Conservation (phyloP, 2,888 invertebrate genomes). For the Neoitamus cyanurus region DNA sequence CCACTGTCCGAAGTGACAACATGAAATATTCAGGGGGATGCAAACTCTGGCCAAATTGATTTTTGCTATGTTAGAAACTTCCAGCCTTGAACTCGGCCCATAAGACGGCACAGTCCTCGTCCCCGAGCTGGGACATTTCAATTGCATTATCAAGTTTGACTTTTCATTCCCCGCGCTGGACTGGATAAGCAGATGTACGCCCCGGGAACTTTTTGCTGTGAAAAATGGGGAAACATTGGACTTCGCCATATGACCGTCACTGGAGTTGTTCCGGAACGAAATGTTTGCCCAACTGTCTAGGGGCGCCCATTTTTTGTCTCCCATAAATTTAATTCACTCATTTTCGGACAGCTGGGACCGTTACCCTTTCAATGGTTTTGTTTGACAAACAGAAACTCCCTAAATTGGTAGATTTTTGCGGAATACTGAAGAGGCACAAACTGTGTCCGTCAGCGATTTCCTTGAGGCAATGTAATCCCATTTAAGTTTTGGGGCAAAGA, state of each 20-base stretch:
- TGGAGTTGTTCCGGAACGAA: neutral
- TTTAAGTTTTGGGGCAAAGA: neutral
- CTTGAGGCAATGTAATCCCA: neutral
- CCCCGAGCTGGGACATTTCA: constrained; percentile 6
- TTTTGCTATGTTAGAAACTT: constrained; percentile 8
- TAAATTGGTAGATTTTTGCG: constrained; percentile 10
- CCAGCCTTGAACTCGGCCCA: neutral
- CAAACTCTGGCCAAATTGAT: neutral
- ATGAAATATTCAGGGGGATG: constrained; percentile 24
- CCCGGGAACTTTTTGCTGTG: neutral
- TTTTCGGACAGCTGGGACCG: neutral
- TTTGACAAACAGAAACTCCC: neutral
- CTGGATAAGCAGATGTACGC: neutral
- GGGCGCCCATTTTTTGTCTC: neutral
- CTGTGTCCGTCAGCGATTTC: neutral
- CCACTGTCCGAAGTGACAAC: neutral
- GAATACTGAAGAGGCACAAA: neutral
- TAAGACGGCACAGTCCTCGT: neutral
- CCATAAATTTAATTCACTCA: neutral
- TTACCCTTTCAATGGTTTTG: constrained; percentile 3
- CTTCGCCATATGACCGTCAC: neutral
- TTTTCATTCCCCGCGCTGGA: neutral
- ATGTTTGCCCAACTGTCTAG: constrained; percentile 7
- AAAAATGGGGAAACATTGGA: neutral
- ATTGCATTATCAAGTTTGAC: constrained; percentile 25